Conservation (phyloP, 2,888 invertebrate species). For the Stenolophus ochropezus region DNA sequence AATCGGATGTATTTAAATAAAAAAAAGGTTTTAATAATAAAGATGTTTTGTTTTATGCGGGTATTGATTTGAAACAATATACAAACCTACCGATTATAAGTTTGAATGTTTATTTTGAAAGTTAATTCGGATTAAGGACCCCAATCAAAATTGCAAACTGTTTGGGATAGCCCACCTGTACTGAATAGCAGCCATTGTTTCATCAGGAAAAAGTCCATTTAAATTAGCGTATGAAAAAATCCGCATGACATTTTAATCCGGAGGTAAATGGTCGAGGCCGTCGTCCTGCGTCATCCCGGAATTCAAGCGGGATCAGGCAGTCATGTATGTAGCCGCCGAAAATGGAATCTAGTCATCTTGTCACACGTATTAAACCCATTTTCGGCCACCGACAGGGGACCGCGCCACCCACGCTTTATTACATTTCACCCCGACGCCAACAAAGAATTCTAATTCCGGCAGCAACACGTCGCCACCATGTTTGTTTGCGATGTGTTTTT, state of each 20-base stretch:
- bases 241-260: slow-evolving; percentile 10
- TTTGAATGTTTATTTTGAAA: neutral
- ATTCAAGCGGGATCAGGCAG: slow-evolving; percentile 21
- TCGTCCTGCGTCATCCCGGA: slow-evolving; percentile 13
- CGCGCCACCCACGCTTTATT: slow-evolving; percentile 14
- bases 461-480: slow-evolving; percentile 32
- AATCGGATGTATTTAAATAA: no score
- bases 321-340: slow-evolving; percentile 28
- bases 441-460: slow-evolving; percentile 46
- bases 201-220: slow-evolving; percentile 5
- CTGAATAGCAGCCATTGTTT: neutral
- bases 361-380: slow-evolving; percentile 47
- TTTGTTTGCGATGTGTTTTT: slow-evolving; percentile 45
- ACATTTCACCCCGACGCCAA: slow-evolving; percentile 44
- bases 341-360: slow-evolving; percentile 43
- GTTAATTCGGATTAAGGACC: neutral
- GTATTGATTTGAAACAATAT: no score
- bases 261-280: neutral
- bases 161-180: neutral
- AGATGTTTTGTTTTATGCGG: no score
- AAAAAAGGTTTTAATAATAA: no score
- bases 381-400: slow-evolving; percentile 9
- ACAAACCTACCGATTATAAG: neutral
- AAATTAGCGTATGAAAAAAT: slow-evolving; percentile 2
- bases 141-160: neutral